Conservation (phyloP, 2,888 invertebrate genomes). For the Polymixis lichenea region DNA sequence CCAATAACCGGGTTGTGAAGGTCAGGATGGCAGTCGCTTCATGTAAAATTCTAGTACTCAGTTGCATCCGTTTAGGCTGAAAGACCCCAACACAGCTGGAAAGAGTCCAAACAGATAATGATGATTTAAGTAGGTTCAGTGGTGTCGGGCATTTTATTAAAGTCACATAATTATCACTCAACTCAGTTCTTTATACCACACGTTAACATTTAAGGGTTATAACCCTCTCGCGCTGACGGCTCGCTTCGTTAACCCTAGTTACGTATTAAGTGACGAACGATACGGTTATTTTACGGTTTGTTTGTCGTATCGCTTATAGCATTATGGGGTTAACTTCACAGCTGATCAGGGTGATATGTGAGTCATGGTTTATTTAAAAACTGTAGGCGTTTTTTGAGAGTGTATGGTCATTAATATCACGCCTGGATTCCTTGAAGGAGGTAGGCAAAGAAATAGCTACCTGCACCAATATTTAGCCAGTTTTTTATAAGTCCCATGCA, state of each 20-base stretch:
- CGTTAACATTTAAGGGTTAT: conserved; percentile 48
- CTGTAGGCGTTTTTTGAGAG: neutral
- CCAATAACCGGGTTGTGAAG: too few species aligned
- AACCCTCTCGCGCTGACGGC: conserved; percentile 57
- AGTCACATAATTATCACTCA: conserved; percentile 40
- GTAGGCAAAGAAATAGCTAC: neutral
- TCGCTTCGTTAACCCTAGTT: conserved; percentile 64
- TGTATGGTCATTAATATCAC: neutral
- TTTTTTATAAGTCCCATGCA: neutral
- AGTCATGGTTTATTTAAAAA: conserved; percentile 14
- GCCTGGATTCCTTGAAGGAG: neutral
- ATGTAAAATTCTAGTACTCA: too few species aligned
- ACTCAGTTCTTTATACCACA: conserved; percentile 39
- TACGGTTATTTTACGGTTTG: conserved; percentile 66
- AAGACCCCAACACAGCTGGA: too few species aligned
- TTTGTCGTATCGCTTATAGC: conserved; percentile 49
- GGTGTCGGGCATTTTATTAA: conserved; percentile 21
- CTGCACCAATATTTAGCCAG: neutral
- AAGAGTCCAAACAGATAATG: too few species aligned
- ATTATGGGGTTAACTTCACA: conserved; percentile 49
- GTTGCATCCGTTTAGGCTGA: too few species aligned
- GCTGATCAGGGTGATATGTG: conserved; percentile 30
- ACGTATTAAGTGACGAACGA: conserved; percentile 63
- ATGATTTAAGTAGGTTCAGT: neutral
- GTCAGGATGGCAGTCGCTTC: too few species aligned